Conservation (phyloP, 2,113 vertebrate species). For the Ramphastos sulfuratus region DNA sequence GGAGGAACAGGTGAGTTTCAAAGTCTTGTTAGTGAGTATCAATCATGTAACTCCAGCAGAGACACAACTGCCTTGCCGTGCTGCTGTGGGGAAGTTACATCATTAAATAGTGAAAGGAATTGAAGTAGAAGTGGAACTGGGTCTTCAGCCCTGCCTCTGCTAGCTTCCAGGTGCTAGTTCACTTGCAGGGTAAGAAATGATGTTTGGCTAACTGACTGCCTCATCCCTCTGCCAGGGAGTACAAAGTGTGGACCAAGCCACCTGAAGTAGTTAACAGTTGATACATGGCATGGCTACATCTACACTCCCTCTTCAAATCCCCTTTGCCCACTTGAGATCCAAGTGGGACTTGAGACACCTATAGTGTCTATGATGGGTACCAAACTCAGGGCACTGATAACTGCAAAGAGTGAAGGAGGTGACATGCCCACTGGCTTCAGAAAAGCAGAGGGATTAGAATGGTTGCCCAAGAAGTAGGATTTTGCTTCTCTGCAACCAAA, state of each 20-base stretch:
- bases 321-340: background rate
- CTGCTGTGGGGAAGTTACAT: background rate
- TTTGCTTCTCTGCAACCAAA: background rate
- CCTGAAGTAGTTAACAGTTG: background rate
- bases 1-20: constrained; percentile 87
- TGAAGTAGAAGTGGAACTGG: background rate
- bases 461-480: background rate
- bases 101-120: background rate
- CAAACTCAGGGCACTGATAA: background rate
- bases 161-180: background rate
- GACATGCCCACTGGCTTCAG: accelerated
- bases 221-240: background rate
- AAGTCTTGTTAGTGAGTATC: background rate
- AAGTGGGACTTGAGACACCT: background rate
- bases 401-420: background rate
- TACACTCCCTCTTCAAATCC: background rate
- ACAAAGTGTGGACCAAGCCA: background rate
- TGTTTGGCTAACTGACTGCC: background rate
- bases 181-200: background rate
- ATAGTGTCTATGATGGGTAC: background rate
- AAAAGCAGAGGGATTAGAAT: background rate
- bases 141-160: background rate
- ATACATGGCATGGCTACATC: background rate
- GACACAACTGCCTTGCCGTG: background rate
- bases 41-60: background rate